Conservation (phyloP, 2,888 invertebrate species). For the Fragum fragum region DNA sequence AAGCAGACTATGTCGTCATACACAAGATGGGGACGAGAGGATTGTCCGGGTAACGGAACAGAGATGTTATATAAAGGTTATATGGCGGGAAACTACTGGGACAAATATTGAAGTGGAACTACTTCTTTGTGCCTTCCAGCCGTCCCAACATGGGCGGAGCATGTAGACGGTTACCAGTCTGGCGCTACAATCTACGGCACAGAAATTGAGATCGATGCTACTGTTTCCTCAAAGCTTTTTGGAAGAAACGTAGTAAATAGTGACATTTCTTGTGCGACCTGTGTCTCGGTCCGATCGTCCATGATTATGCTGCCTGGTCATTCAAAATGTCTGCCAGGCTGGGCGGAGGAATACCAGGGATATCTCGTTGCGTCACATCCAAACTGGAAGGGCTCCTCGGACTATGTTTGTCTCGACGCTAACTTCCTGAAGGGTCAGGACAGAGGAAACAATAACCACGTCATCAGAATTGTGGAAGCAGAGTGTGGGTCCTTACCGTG, state of each 20-base stretch:
- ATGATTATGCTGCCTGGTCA: background rate
- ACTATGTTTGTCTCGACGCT: conserved; percentile 1
- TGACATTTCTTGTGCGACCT: conserved; percentile 11
- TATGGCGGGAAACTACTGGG: conserved; percentile 14
- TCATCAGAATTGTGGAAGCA: background rate
- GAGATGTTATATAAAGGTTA: conserved; percentile 9
- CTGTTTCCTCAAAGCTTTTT: background rate
- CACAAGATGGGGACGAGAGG: background rate
- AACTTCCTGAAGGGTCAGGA: background rate
- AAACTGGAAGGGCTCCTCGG: background rate
- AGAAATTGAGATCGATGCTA: background rate
- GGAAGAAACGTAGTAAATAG: background rate
- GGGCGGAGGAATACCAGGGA: conserved; percentile 18
- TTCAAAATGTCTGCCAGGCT: conserved; percentile 2
- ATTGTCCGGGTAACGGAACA: conserved; percentile 18
- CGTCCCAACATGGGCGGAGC: conserved; percentile 7
- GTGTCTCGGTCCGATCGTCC: background rate
- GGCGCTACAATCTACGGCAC: background rate
- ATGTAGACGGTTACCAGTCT: background rate
- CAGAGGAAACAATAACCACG: background rate
- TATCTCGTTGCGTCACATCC: conserved; percentile 14
- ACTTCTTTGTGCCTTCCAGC: conserved; percentile 12
- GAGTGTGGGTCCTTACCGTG: conserved; percentile 9
- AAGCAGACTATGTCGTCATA: background rate
- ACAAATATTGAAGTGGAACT: background rate